Conservation (phyloP, 2,113 vertebrate genomes). For the Seriola dumerili region DNA sequence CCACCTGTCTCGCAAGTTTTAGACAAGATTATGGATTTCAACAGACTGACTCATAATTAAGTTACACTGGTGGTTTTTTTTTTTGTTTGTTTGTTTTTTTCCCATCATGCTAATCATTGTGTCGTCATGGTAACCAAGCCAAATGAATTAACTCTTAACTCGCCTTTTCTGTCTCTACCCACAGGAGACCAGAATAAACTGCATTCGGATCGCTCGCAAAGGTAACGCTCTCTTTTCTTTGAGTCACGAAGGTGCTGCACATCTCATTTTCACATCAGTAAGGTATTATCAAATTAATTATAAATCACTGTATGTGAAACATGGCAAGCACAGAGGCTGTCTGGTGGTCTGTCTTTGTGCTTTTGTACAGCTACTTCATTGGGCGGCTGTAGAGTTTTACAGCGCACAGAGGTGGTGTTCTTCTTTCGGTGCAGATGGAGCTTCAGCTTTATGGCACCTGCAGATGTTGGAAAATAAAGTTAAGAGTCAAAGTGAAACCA, state of each 20-base stretch:
- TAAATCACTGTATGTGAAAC: neutral
- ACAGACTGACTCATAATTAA: slow-evolving; percentile 27
- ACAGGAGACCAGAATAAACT: slow-evolving; percentile 95
- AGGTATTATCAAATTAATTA: neutral
- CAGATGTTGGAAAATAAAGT: neutral
- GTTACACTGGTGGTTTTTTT: neutral
- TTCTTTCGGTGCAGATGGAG: neutral
- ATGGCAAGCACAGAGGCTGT: neutral
- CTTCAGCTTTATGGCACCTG: neutral
- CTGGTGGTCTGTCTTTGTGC: neutral
- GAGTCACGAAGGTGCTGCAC: neutral
- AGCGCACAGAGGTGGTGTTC: neutral
- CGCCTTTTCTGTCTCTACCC: slow-evolving; percentile 26
- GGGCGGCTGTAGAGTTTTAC: neutral
- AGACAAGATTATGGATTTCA: slow-evolving; percentile 8
- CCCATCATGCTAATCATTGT: slow-evolving; percentile 3
- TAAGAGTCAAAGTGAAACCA: neutral
- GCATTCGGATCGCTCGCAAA: slow-evolving; percentile 94
- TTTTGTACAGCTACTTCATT: neutral
- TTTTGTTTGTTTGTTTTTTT: no score
- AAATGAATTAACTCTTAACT: slow-evolving; percentile 34
- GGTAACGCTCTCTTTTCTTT: slow-evolving; percentile 83
- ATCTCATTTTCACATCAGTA: slow-evolving; percentile 4
- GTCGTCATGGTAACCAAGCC: neutral
- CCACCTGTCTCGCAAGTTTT: neutral